phyloP scores from a whole-genome alignment of 2,797 vertebrate genomes.

The Eremophila alpestris region DNA sequence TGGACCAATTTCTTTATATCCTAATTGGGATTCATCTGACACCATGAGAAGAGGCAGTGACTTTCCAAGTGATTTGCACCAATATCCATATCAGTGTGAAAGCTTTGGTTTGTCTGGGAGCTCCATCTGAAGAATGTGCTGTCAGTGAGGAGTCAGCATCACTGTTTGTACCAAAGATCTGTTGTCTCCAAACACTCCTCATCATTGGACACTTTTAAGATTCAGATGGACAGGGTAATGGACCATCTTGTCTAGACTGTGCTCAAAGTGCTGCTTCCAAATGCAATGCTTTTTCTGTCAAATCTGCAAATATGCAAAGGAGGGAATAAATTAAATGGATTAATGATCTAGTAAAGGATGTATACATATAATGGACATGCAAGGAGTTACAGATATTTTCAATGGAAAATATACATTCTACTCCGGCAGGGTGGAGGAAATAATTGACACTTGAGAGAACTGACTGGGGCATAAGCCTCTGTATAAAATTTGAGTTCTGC shows the following conservation, averaged over 20 bases:
- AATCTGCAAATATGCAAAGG: neutral
- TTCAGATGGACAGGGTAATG: neutral
- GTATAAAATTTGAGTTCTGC: neutral
- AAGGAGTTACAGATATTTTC: neutral
- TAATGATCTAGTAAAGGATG: neutral
- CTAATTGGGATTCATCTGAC: neutral
- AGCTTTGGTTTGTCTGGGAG: neutral
- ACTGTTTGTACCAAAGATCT: neutral
- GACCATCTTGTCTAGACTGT: neutral
- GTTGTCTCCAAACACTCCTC: neutral
- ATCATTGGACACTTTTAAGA: neutral
- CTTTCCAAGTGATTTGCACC: neutral
- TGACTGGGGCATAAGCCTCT: neutral
- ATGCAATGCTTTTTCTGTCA: neutral
- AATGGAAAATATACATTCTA: neutral
- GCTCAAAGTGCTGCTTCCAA: neutral
- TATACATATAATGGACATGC: neutral
- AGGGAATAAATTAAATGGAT: neutral
- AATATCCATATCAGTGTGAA: accelerated
- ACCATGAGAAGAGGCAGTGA: neutral
- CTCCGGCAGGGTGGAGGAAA: neutral
- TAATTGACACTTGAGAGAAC: neutral
- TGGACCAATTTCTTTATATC: neutral
- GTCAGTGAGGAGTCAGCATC: neutral
- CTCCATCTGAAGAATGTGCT: accelerated